A percentile compares a stretch with the other conserved stretches of the same genome.
Evolutionary conservation across 2,888 invertebrate genomes (phyloP).

Genomic region (Brachylomia viminalis): DNA sequence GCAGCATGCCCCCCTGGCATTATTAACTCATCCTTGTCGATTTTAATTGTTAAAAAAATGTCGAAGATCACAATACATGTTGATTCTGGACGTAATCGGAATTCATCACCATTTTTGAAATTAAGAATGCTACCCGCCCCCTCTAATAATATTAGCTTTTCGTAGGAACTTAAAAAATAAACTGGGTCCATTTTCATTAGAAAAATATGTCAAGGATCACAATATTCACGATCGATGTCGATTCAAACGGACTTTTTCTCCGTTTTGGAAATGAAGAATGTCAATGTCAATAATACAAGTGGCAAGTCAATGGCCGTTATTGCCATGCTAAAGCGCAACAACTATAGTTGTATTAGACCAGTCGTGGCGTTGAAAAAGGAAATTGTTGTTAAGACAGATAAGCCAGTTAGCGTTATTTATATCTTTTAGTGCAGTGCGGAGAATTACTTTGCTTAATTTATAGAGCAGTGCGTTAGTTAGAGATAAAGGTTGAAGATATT

Average conservation of each 20-base stretch:
- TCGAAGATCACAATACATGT: background rate
- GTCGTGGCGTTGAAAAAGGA: constrained; percentile 66
- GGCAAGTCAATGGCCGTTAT: constrained; percentile 1
- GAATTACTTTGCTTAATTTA: constrained; percentile 63
- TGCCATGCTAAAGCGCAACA: background rate
- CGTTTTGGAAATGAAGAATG: background rate
- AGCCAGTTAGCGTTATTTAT: constrained; percentile 58
- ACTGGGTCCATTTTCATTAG: background rate
- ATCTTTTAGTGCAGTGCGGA: constrained; percentile 55
- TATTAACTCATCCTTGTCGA: background rate
- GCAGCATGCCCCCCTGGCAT: background rate
- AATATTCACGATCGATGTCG: background rate
- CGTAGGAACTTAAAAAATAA: background rate
- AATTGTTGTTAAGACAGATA: constrained; percentile 62
- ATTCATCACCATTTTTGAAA: background rate
- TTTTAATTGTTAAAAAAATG: background rate
- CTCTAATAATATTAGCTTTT: background rate
- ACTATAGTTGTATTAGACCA: constrained; percentile 59
- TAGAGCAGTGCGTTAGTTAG: constrained; percentile 20
- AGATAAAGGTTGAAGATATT: constrained; percentile 2
- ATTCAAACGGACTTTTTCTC: background rate
- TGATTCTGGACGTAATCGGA: background rate
- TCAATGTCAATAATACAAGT: background rate
- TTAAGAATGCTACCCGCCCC: background rate
- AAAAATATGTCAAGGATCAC: background rate